A percentile compares a stretch with the other conserved stretches of the same genome.
Evolutionary conservation across 2,888 invertebrate species (phyloP).

Genomic region (Patella ulyssiponensis): DNA sequence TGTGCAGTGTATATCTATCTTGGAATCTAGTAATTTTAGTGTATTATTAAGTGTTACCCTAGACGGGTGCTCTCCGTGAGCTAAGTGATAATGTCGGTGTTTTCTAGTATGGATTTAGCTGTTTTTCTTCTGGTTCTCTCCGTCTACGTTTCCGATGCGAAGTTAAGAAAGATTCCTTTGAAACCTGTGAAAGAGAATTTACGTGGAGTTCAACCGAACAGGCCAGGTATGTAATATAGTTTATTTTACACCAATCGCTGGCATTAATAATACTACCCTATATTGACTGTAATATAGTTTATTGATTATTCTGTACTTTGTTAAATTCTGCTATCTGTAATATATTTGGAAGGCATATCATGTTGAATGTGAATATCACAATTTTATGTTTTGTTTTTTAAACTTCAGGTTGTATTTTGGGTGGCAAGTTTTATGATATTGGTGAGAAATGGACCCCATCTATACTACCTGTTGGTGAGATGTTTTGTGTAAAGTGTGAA

Average conservation of each 20-base stretch:
- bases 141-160: not conserved
- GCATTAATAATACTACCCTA: not conserved
- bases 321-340: not conserved
- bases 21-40: too few relatives aligned
- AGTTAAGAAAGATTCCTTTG: not conserved
- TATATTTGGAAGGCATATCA: not conserved
- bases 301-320: not conserved
- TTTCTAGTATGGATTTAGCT: constrained; percentile 8
- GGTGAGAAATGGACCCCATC: constrained; percentile 94
- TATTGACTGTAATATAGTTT: not conserved
- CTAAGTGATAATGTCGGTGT: too few relatives aligned
- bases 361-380: not conserved
- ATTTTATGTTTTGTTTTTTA: constrained; percentile 56
- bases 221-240: not conserved
- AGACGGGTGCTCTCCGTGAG: too few relatives aligned
- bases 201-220: not conserved
- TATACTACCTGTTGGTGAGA: constrained; percentile 92
- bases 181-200: not conserved
- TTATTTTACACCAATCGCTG: not conserved
- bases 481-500: constrained; percentile 96
- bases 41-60: too few relatives aligned
- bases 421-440: constrained; percentile 87
- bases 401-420: constrained; percentile 92
- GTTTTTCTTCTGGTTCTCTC: not conserved
- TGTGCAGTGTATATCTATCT: too few relatives aligned